Percentiles rank a stretch among this genome's conserved stretches.
These are phyloP conservation scores for Paradisaea rubra DNA, from an alignment of 2,113 vertebrate genomes.

Conservation along the genomic window DNA sequence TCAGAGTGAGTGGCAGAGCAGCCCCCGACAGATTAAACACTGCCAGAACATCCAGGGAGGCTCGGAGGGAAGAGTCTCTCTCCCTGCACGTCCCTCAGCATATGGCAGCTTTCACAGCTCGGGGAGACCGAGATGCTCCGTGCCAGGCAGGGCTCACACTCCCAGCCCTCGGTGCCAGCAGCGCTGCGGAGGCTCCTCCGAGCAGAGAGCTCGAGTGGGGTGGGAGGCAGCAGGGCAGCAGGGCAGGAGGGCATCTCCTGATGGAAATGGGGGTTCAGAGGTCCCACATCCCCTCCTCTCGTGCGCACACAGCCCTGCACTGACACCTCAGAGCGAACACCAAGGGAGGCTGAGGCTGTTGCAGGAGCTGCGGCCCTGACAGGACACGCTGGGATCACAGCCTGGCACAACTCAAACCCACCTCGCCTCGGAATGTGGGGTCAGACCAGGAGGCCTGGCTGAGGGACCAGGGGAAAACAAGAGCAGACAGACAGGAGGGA, in stretches of 20 bases:
- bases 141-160: conserved; percentile 4
- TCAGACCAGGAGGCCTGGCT: not conserved
- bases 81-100: not conserved
- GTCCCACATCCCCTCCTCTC: not conserved
- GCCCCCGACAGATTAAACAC: not conserved
- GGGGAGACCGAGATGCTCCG: not conserved
- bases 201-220: not conserved
- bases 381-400: not conserved
- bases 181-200: not conserved
- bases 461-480: not conserved
- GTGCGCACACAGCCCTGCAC: not conserved
- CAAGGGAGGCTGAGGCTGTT: not conserved
- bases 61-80: not conserved
- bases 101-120: not conserved
- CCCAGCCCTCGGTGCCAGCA: not conserved
- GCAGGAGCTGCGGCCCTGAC: not conserved
- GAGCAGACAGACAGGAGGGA: not conserved
- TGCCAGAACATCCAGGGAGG: not conserved
- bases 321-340: not conserved
- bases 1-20: not conserved
- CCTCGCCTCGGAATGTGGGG: not conserved
- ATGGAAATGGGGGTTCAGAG: not conserved
- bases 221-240: not conserved
- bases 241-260: not conserved
- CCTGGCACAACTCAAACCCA: not conserved